These are phyloP conservation scores for Heliconius erato DNA, from an alignment of 2,888 invertebrate species.

Conservation along the genomic window DNA sequence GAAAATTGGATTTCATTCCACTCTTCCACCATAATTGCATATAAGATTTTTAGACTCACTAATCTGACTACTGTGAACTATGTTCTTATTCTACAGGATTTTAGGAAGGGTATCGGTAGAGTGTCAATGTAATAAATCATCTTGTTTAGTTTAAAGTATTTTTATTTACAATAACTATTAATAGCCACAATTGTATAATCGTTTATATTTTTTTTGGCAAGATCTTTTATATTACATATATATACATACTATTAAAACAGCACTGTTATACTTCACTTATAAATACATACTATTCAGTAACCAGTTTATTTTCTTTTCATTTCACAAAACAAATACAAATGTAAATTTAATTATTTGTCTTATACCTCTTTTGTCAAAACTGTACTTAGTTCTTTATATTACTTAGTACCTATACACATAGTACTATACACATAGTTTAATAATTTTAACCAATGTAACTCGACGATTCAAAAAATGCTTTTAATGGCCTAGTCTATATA, in stretches of 20 bases:
- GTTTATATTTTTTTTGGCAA: not conserved
- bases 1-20: not conserved
- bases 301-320: not conserved
- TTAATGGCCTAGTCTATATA: too few relatives aligned
- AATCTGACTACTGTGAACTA: not conserved
- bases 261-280: too few relatives aligned
- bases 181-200: not conserved
- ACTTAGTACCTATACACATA: too few relatives aligned
- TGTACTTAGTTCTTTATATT: not conserved
- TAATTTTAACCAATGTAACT: too few relatives aligned
- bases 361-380: not conserved
- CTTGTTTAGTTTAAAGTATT: not conserved
- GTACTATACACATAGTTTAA: too few relatives aligned
- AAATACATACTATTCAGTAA: too few relatives aligned
- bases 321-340: too few relatives aligned
- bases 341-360: not conserved
- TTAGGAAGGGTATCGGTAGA: not conserved
- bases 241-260: too few relatives aligned
- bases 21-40: not conserved
- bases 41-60: not conserved
- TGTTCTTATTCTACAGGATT: not conserved
- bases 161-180: not conserved
- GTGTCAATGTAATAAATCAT: not conserved
- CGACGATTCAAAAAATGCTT: too few relatives aligned
- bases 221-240: not conserved